Evolutionary conservation across 2,888 invertebrate genomes (phyloP).

Genomic region (Parasteatoda lunata): DNA sequence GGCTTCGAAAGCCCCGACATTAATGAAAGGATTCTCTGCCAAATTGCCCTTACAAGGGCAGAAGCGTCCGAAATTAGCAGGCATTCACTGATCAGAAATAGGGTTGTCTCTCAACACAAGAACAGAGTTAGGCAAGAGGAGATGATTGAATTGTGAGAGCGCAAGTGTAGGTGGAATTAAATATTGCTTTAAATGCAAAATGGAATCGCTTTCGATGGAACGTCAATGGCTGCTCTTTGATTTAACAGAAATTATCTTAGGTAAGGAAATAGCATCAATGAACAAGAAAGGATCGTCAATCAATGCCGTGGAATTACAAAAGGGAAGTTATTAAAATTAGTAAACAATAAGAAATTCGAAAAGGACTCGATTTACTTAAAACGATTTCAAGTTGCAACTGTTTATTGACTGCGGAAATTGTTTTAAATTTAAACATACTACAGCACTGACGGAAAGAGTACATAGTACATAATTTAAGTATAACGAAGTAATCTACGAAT

Average conservation of each 20-base stretch:
- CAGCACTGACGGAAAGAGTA: too few relatives aligned
- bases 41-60: conserved; percentile 54
- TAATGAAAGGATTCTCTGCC: conserved; percentile 56
- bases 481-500: too few relatives aligned
- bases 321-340: too few relatives aligned
- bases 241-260: not conserved
- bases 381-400: too few relatives aligned
- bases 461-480: too few relatives aligned
- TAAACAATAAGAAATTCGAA: too few relatives aligned
- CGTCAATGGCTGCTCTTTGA: not conserved
- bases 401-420: too few relatives aligned
- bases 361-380: too few relatives aligned
- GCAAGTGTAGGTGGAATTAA: conserved; percentile 33
- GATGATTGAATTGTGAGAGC: conserved; percentile 36
- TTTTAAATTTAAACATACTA: too few relatives aligned
- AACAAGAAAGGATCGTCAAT: too few relatives aligned
- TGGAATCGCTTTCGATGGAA: conserved; percentile 13
- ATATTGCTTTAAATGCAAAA: conserved; percentile 48
- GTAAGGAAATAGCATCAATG: not conserved
- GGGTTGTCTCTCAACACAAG: not conserved
- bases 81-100: conserved; percentile 29
- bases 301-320: too few relatives aligned
- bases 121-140: conserved; percentile 45
- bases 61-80: conserved; percentile 54
- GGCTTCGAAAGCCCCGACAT: conserved; percentile 34